Base-by-base conservation (phyloP, 2,888 invertebrate species). In the Peribatodes rhomboidaria region DNA sequence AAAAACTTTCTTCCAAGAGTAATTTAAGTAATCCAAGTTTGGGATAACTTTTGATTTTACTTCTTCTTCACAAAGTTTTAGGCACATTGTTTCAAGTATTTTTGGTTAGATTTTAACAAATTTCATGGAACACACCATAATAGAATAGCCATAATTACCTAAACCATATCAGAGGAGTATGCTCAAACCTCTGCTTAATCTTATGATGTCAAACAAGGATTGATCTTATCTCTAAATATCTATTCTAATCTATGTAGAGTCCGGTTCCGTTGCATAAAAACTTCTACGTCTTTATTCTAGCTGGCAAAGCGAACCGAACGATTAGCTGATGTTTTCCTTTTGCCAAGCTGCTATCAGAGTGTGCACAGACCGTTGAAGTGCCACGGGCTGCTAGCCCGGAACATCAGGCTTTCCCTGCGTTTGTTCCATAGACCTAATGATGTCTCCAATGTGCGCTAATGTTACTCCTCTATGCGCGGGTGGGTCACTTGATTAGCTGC, bases 331-430 rank as follows among this genome's bases (percentile, higher is more conserved):
- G 55, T 65, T 65, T 65, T 65, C 46, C 47, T 68, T 70, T 72
- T 69, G 70, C 61, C 68, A 74, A 72, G 74, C 71, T 69, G 78
- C 77, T 82, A 87, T 86, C 85, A 88, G 79, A 75, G 82, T 79
- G 84, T 78, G 83, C 86, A 85, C 67, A 75, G 78, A 85, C 81
- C 85, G 87, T 85, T 82, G 80, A 81, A 84, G 83, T 75, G 87
- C 85, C 78, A 82, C 87, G 88, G 88, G 76, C 88, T 84, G 84
- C 78, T 86, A 83, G 89, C 80, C 84, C 84, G 87, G 88, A 86
- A 88, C 87, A 87, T 81, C 73, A 77, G 80, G 87, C 89, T 92
- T 92, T 90, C 89, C 87, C 88, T 82, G 76, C 81, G 74, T 74
- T 70, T 68, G 72, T 69, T 69, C 67, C 74, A 76, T 63, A 64